Percentiles rank a stretch among this genome's conserved stretches.
These are phyloP conservation scores for Syrmaticus mikado DNA, from an alignment of 2,113 vertebrate species.

Conservation along the genomic window DNA sequence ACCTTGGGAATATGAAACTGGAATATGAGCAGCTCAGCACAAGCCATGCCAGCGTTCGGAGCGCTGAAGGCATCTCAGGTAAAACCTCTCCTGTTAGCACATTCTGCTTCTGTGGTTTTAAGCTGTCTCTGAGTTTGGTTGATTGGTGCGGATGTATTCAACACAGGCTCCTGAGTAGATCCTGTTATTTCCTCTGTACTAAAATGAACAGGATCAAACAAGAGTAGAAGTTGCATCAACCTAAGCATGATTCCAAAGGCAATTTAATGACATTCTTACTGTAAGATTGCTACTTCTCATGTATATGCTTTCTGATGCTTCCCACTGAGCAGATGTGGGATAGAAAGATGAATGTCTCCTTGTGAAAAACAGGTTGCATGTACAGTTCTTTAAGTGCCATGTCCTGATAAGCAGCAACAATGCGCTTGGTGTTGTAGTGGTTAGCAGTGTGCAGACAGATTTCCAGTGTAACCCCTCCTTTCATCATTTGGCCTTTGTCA, in stretches of 20 bases:
- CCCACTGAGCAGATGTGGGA: neutral
- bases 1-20: constrained; percentile 66
- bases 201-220: neutral
- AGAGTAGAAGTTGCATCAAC: neutral
- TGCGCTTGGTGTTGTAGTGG: neutral
- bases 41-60: constrained; percentile 41
- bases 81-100: constrained; percentile 14
- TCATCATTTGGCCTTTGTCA: neutral
- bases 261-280: neutral
- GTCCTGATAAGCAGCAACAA: neutral
- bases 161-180: neutral
- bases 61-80: constrained; percentile 72
- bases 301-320: neutral
- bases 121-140: neutral
- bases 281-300: neutral
- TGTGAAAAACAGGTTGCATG: neutral
- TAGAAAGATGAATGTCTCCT: neutral
- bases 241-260: neutral
- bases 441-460: neutral
- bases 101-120: neutral
- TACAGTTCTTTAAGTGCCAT: neutral
- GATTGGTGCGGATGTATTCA: neutral
- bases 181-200: neutral
- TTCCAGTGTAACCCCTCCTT: neutral
- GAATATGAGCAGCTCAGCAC: constrained; percentile 30